These are phyloP conservation scores for Trinorchestia longiramus DNA, from an alignment of 1,140 invertebrate genomes.

Conservation along the genomic window DNA sequence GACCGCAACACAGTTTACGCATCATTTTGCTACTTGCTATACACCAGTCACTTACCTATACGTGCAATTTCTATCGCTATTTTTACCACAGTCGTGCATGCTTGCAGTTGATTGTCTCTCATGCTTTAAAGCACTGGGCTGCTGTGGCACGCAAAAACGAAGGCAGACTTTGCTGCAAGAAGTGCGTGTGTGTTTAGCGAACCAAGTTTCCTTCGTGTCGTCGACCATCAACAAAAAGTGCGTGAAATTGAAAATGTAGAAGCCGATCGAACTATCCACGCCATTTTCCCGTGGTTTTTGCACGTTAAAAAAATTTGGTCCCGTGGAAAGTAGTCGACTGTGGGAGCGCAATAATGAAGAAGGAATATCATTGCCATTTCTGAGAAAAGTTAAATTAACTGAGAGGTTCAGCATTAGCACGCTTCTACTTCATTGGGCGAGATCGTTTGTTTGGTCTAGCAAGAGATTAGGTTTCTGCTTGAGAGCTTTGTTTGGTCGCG, in stretches of 20 bases:
- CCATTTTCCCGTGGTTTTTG: conserved; percentile 19
- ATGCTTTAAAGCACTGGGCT: background rate
- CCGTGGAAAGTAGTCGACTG: background rate
- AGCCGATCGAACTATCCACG: background rate
- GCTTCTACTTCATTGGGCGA: background rate
- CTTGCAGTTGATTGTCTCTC: too few species aligned
- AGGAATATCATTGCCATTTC: background rate
- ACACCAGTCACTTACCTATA: too few species aligned
- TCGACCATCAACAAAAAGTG: conserved; percentile 12
- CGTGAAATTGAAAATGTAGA: conserved; percentile 47
- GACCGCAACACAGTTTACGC: too few species aligned
- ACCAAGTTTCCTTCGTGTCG: background rate
- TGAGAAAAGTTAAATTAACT: background rate
- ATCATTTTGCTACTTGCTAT: too few species aligned
- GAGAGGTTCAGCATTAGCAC: background rate
- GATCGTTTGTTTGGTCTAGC: conserved; percentile 42
- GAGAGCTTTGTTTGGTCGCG: conserved; percentile 42
- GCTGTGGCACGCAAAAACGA: background rate
- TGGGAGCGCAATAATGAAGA: background rate
- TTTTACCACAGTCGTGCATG: too few species aligned
- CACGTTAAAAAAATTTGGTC: background rate
- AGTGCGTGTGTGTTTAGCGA: background rate
- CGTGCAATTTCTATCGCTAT: too few species aligned
- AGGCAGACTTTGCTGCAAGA: background rate
- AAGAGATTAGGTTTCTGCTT: conserved; percentile 43